Evolutionary conservation across 2,797 vertebrate genomes (phyloP).

Genomic region (Australoheros facetus): DNA sequence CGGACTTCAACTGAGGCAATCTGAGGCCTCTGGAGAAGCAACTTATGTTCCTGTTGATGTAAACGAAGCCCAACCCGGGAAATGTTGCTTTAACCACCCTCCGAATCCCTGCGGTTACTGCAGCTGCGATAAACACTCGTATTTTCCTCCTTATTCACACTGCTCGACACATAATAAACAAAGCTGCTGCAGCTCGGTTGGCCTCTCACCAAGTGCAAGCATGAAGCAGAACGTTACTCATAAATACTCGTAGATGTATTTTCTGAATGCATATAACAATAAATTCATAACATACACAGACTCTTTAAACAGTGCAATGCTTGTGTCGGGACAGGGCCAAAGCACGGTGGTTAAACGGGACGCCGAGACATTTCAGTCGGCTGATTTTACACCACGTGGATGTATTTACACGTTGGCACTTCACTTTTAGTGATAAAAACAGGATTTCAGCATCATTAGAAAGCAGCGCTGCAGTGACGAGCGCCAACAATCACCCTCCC

Average conservation of each 20-base stretch:
- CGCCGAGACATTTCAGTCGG: neutral
- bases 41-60: neutral
- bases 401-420: neutral
- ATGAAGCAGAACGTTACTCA: constrained; percentile 27
- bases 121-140: neutral
- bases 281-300: constrained; percentile 25
- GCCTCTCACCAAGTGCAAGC: constrained; percentile 30
- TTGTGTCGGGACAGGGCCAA: constrained; percentile 7
- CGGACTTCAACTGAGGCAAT: neutral
- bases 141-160: neutral
- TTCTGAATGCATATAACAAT: constrained; percentile 38
- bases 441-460: neutral
- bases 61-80: constrained; percentile 9
- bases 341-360: constrained; percentile 8
- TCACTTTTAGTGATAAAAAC: neutral
- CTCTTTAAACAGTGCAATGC: constrained; percentile 56
- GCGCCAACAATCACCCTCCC: constrained; percentile 29
- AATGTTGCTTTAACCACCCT: constrained; percentile 19
- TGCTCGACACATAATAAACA: constrained; percentile 17
- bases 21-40: neutral
- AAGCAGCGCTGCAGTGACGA: neutral
- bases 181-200: neutral
- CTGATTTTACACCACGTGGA: neutral
- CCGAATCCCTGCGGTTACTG: neutral
- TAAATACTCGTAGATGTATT: constrained; percentile 27